phyloP scores from a whole-genome alignment of 2,888 invertebrate species.

The Megalurothrips usitatus region DNA sequence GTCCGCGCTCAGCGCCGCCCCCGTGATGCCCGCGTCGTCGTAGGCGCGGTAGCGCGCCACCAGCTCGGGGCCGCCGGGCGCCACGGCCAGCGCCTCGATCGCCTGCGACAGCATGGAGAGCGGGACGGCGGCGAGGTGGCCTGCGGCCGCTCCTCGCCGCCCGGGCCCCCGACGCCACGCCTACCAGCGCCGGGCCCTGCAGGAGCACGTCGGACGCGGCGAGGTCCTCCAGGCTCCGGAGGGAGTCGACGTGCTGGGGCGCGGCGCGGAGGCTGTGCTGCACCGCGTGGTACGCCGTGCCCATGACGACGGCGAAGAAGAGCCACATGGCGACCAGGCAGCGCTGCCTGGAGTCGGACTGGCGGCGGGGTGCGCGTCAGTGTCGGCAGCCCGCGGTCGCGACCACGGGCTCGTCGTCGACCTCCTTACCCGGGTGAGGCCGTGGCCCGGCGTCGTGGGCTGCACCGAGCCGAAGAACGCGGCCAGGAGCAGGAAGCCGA shows the following conservation, averaged over 20 bases:
- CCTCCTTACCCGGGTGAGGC: too few relatives aligned
- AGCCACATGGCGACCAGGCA: constrained; percentile 6
- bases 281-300: constrained; percentile 11
- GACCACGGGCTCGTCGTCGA: too few relatives aligned
- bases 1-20: background rate
- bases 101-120: background rate
- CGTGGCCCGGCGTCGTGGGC: background rate
- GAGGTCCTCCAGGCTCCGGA: background rate
- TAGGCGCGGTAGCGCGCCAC: background rate
- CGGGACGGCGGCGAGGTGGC: background rate
- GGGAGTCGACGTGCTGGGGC: background rate
- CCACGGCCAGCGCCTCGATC: background rate
- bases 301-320: background rate
- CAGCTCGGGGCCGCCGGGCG: background rate
- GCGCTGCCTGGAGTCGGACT: background rate
- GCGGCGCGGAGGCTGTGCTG: background rate
- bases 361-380: background rate
- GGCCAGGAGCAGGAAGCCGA: constrained; percentile 5
- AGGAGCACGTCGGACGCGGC: background rate
- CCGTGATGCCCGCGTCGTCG: background rate
- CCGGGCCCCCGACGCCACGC: background rate
- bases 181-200: background rate
- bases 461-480: background rate
- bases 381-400: background rate
- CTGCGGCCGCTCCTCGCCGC: background rate